Base-by-base conservation (phyloP, 2,888 invertebrate genomes). In the Leptinotarsa peninsularis region DNA sequence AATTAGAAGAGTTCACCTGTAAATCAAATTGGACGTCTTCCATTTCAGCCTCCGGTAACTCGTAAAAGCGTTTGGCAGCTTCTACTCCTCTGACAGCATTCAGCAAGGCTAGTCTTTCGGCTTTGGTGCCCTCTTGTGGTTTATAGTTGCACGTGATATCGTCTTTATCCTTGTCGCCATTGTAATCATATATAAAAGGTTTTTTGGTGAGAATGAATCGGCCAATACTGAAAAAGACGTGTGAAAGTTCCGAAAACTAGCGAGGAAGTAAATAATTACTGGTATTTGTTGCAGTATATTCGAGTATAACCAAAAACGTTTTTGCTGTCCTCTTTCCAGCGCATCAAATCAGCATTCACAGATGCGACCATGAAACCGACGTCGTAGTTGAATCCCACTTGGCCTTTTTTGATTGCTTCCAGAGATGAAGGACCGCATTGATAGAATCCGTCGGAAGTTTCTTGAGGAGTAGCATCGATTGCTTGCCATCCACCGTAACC, bases 401-500 rank as follows among this genome's bases (percentile, higher is more conserved):
- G 92, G 0, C 96, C 96, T 84, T 93, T 91, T 81, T 92, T 92
- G 76, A 96, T 91, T 4, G 96, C 96, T 84, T 93, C 94, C 4
- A 95, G 86, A 0, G 96, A 93, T 0, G 94, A 93, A 13, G 96
- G 96, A 0, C 96, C 96, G 82, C 94, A 95, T 78, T 94, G 94
- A 88, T 91, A 95, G 76, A 92, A 84, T 0, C 92, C 92, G 54
- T 92, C 91, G 4, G 95, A 95, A 0, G 90, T 91, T 87, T 96
- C 95, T 86, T 96, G 96, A 0, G 96, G 96, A 0, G 96, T 96
- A 0, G 95, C 93, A 85, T 96, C 96, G 66, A 96, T 91, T 0
- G 94, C 95, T 89, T 96, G 96, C 96, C 96, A 96, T n/a, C 96
- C 96, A 0, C 95, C 95, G 85, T 94, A 95, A 15, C 94, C 93